These are phyloP conservation scores for Chascanopsetta lugubris DNA, from an alignment of 2,113 vertebrate genomes.

Conservation along the genomic window DNA sequence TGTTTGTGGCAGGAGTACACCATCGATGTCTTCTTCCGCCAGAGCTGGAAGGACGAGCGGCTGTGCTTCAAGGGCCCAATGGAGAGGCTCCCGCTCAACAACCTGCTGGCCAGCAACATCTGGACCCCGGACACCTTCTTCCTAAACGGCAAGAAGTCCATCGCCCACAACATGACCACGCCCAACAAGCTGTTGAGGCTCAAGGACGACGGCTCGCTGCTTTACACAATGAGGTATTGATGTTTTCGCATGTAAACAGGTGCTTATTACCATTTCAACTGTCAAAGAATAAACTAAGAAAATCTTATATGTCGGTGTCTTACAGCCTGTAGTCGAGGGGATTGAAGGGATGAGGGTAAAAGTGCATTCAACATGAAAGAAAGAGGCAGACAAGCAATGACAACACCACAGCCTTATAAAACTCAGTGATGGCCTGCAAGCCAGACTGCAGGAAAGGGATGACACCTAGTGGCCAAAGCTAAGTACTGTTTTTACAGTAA, in stretches of 20 bases:
- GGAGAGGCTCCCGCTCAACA: slow-evolving; percentile 77
- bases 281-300: not conserved
- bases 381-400: not conserved
- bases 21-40: slow-evolving; percentile 80
- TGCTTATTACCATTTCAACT: too few relatives aligned
- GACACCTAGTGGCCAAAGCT: slow-evolving; percentile 65
- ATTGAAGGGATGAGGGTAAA: not conserved
- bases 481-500: not conserved
- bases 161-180: slow-evolving; percentile 82
- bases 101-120: slow-evolving; percentile 81
- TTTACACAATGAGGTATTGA: slow-evolving; percentile 82
- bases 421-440: not conserved
- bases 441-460: slow-evolving; percentile 31
- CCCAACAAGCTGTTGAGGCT: slow-evolving; percentile 82
- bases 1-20: slow-evolving; percentile 71
- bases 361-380: not conserved
- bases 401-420: not conserved
- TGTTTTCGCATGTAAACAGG: too few relatives aligned
- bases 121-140: slow-evolving; percentile 83
- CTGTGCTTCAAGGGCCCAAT: slow-evolving; percentile 80
- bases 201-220: slow-evolving; percentile 76
- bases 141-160: slow-evolving; percentile 79
- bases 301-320: too few relatives aligned
- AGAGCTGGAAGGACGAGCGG: slow-evolving; percentile 80
- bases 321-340: not conserved